Percentiles rank a stretch among this genome's conserved stretches.
phyloP scores from a whole-genome alignment of 2,113 vertebrate species.

The Heterocephalus glaber region DNA sequence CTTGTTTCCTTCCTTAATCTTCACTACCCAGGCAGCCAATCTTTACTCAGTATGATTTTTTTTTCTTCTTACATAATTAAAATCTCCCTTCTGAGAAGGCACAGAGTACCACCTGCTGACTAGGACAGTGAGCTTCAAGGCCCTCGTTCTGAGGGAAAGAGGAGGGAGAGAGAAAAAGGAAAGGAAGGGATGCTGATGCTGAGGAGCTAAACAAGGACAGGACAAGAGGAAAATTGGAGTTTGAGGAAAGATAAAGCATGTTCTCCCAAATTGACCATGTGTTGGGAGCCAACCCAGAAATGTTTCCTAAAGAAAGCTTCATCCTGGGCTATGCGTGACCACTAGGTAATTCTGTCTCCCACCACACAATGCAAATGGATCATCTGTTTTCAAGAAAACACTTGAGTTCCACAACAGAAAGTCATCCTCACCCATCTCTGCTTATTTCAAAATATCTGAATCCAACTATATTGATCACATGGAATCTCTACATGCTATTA shows the following conservation, averaged over 20 bases:
- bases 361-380: not conserved
- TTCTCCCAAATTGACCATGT: not conserved
- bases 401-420: not conserved
- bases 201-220: not conserved
- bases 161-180: not conserved
- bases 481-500: not conserved
- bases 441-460: constrained; percentile 17
- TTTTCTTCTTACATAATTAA: constrained; percentile 53
- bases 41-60: constrained; percentile 50
- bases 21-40: constrained; percentile 43
- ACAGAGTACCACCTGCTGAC: not conserved
- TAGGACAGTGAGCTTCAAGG: not conserved
- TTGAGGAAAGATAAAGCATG: constrained; percentile 19
- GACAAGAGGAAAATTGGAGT: constrained; percentile 24
- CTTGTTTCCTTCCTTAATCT: constrained; percentile 62
- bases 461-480: not conserved
- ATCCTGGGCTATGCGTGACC: not conserved
- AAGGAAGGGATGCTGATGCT: not conserved
- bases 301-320: constrained; percentile 6
- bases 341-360: not conserved
- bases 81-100: constrained; percentile 18
- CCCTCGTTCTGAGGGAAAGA: not conserved
- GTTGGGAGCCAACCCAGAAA: not conserved
- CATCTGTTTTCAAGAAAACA: constrained; percentile 16
- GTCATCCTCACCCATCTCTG: not conserved